Evolutionary conservation across 1,140 invertebrate species (phyloP).

Genomic region (Rhagoletis zephyria): DNA sequence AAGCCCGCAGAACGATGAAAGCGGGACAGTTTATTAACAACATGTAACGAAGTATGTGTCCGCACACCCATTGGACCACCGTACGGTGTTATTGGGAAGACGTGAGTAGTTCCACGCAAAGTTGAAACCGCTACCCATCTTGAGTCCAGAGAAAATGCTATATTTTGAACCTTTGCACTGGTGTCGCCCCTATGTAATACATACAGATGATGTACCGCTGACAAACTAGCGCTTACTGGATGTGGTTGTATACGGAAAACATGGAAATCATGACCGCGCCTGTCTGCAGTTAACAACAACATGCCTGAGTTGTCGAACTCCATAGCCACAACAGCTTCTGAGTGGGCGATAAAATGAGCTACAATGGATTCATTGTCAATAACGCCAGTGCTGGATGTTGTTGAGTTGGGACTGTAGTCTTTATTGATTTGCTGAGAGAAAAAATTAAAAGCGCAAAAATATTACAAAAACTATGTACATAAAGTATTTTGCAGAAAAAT

Average conservation of each 20-base stretch:
- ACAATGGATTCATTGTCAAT: conserved; percentile 82
- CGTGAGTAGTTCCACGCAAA: conserved; percentile 94
- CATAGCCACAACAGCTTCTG: conserved; percentile 90
- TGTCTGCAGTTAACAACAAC: conserved; percentile 92
- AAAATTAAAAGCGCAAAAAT: not conserved
- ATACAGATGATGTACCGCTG: conserved; percentile 96
- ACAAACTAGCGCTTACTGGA: conserved; percentile 87
- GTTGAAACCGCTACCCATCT: conserved; percentile 96
- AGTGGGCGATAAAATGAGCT: conserved; percentile 95
- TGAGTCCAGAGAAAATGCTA: conserved; percentile 91
- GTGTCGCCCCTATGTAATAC: conserved; percentile 91
- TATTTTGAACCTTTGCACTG: conserved; percentile 88
- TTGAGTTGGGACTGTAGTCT: conserved; percentile 70
- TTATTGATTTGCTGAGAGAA: conserved; percentile 53
- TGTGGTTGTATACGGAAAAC: conserved; percentile 95
- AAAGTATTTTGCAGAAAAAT: too few species aligned
- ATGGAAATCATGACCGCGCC: conserved; percentile 95
- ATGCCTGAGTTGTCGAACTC: conserved; percentile 94
- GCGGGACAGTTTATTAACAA: conserved; percentile 94
- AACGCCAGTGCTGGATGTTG: conserved; percentile 68
- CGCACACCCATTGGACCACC: conserved; percentile 91
- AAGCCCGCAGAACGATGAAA: conserved; percentile 96
- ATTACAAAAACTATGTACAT: not conserved
- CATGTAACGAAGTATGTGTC: conserved; percentile 92
- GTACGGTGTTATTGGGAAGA: conserved; percentile 97